Evolutionary conservation across 2,113 vertebrate genomes (phyloP), one percentile per base, ranked within the genome.

Genomic region (Vireo altiloquus): DNA sequence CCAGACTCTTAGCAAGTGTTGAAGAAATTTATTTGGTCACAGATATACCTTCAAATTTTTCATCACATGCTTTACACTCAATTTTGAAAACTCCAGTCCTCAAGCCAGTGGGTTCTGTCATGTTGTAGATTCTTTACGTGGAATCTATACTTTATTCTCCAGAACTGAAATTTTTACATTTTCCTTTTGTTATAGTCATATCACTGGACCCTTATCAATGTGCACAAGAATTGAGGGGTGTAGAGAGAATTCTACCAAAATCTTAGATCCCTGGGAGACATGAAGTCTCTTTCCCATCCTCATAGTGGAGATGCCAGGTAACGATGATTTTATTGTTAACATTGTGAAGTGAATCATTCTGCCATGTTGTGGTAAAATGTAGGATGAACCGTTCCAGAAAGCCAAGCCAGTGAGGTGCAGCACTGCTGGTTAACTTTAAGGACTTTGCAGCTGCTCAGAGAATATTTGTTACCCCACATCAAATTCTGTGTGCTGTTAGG

Each of bases 1-100:
- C 40, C 46, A 83, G 24, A 82, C 31, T 71, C 42, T 22, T 68
- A 31, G 3, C 12, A 81, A 54, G 4, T 7, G 18, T 3, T 87
- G 18, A 75, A 88, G 14, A 81, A 75, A 74, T 49, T 9, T 65
- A 21, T 64, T 69, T 75, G 4, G 50, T 46, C 22, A 57, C 15
- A 75, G 33, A 50, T 39, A 52, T 2, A 19, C 0, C 9, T 10
- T 68, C n/a, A 46, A 89, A 44, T 81, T 60, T 47, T 72, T 83
- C 4, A 47, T 18, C 10, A 27, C 0, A 1, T n/a, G 4, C 2
- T 63, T 65, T 64, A 39, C 28, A 59, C 3, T 33, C 27, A 0
- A 10, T 71, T 91, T 94, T 83, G 53, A 57, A 88, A 71, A 56
- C 24, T 33, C 28, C 23, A 64, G 7, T 42, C 35, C 21, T 91